Conservation (phyloP, 2,888 invertebrate genomes). For the Chrysina gloriosa region DNA sequence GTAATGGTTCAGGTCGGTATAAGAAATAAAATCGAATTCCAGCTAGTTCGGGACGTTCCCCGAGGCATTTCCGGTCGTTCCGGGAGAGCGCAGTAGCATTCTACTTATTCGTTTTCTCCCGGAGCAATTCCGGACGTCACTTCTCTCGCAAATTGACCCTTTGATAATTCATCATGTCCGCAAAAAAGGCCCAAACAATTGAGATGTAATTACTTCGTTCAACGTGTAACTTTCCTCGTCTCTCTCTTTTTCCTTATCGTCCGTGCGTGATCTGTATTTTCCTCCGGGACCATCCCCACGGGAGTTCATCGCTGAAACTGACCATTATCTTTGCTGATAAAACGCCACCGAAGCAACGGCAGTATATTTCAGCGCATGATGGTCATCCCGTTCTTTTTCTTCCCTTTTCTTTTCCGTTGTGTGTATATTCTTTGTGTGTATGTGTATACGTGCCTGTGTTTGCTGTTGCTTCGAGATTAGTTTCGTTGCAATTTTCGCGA, state of each 20-base stretch:
- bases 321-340: constrained; percentile 30
- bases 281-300: constrained; percentile 1
- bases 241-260: constrained; percentile 13
- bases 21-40: constrained; percentile 6
- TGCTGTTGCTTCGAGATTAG: constrained; percentile 21
- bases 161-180: constrained; percentile 34
- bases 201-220: constrained; percentile 31
- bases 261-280: constrained; percentile 19
- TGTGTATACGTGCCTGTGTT: neutral
- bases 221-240: constrained; percentile 6
- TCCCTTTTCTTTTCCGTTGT: neutral
- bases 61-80: constrained; percentile 18
- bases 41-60: constrained; percentile 4
- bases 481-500: constrained; percentile 7
- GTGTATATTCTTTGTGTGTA: no score
- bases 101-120: constrained; percentile 22
- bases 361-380: constrained; percentile 12
- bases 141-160: constrained; percentile 34
- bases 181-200: constrained; percentile 35
- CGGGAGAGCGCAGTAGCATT: constrained; percentile 4
- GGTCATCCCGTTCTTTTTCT: constrained; percentile 12
- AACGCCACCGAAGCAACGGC: constrained; percentile 12
- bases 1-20: neutral
- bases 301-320: constrained; percentile 11
- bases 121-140: constrained; percentile 23